Evolutionary conservation across 1,140 invertebrate species (phyloP).

Genomic region (Microplitis mediator): DNA sequence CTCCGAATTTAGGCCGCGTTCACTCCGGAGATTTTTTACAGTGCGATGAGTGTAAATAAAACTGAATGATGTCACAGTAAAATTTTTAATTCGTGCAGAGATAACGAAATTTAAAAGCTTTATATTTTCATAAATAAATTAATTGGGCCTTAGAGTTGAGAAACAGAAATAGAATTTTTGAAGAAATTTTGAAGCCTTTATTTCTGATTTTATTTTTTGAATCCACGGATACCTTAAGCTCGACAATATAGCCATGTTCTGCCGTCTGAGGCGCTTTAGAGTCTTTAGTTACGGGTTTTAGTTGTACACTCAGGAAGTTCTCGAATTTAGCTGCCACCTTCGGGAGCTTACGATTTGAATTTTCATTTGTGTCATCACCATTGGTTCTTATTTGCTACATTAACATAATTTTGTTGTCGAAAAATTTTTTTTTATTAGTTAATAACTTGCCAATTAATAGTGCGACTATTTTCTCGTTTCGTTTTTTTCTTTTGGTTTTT

Average conservation of each 20-base stretch:
- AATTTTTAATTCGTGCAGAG: too few species aligned
- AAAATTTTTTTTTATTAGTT: background rate
- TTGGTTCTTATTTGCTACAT: slow-evolving; percentile 54
- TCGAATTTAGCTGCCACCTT: slow-evolving; percentile 66
- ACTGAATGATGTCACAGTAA: too few species aligned
- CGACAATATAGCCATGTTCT: slow-evolving; percentile 52
- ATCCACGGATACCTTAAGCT: slow-evolving; percentile 53
- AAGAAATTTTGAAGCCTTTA: slow-evolving; percentile 34
- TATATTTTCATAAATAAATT: too few species aligned
- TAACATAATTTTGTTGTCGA: slow-evolving; percentile 33
- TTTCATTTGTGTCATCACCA: slow-evolving; percentile 44
- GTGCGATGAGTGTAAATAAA: too few species aligned
- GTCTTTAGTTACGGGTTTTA: slow-evolving; percentile 67
- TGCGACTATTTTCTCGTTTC: too few species aligned
- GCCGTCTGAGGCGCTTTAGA: slow-evolving; percentile 55
- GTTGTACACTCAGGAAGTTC: slow-evolving; percentile 66
- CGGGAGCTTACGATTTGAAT: slow-evolving; percentile 63
- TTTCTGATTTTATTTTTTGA: background rate
- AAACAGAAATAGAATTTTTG: background rate
- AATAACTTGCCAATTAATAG: background rate
- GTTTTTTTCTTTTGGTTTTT: background rate
- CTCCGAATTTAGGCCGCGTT: too few species aligned
- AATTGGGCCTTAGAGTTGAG: background rate
- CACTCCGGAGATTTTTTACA: too few species aligned
- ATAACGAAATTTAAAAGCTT: too few species aligned